Base-by-base conservation (phyloP, 2,113 vertebrate species). In the Cebus imitator region DNA sequence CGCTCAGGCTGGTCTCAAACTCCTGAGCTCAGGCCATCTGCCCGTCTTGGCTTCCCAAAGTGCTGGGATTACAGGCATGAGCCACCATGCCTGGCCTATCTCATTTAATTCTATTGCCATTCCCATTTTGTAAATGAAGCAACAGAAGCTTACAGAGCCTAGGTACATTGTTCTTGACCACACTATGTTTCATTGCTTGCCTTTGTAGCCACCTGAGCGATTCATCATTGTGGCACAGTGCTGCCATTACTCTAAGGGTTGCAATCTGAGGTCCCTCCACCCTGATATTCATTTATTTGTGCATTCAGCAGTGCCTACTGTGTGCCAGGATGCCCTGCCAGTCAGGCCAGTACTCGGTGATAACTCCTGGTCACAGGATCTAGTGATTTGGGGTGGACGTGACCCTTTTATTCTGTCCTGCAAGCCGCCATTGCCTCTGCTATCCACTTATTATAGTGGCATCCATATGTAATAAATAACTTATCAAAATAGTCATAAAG, bases 401-500 rank as follows among this genome's bases (percentile, higher is more conserved):
- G 18, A 72, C 84, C 76, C 30, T 93, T 84, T 78, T 18, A 37
- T 20, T 48, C 79, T 58, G 73, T 64, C 87, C 89, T 30, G 1
- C 9, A 50, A 91, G 75, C 57, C 30, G 61, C 50, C 45, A 13
- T 58, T 82, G 76, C 89, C 72, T 76, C 64, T 58, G 86, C 27
- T 17, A n/a, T 57, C 35, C 14, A 12, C 70, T 96, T 97, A 45
- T 50, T 70, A 43, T 70, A 21, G 78, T 61, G 70, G 75, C 52
- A 76, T 72, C 52, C 61, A 4, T 45, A 40, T 18, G 70, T 87
- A 90, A 76, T 83, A 96, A 90, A 70, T 87, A 92, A 96, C 84
- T 94, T 72, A 96, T 88, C 94, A 95, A 68, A 96, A 93, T 52
- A 80, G 83, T 86, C 87, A 87, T 95, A 76, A 92, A 95, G 90